A percentile compares a stretch with the other conserved stretches of the same genome.
Conservation (phyloP, 1,140 invertebrate species). For the Orussus abietinus region DNA sequence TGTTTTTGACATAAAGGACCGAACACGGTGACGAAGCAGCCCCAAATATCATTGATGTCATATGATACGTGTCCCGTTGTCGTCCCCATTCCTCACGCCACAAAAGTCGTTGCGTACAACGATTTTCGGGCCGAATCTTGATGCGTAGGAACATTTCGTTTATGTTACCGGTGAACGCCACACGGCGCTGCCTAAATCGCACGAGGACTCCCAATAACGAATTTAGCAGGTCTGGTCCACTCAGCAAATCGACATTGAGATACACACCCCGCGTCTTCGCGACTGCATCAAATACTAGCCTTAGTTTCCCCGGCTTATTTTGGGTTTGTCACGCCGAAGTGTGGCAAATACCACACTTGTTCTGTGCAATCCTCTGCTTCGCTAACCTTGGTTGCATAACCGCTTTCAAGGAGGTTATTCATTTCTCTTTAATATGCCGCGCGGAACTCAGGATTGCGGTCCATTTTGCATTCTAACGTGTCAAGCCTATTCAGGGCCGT, state of each 20-base stretch:
- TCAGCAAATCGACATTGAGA: slow-evolving; percentile 26
- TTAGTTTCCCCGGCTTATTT: slow-evolving; percentile 27
- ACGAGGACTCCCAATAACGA: slow-evolving; percentile 29
- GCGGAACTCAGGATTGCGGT: slow-evolving; percentile 3
- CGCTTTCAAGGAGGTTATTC: not conserved
- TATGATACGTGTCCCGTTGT: slow-evolving; percentile 18
- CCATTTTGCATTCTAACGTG: slow-evolving; percentile 12
- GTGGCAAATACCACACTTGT: slow-evolving; percentile 25
- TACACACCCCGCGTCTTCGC: slow-evolving; percentile 17
- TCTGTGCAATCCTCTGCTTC: not conserved
- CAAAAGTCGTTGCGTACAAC: slow-evolving; percentile 26
- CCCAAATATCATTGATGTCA: slow-evolving; percentile 38
- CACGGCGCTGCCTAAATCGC: slow-evolving; percentile 22
- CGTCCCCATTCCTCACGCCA: slow-evolving; percentile 17
- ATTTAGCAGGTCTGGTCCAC: slow-evolving; percentile 31
- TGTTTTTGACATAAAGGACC: slow-evolving; percentile 27
- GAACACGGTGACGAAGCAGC: slow-evolving; percentile 29
- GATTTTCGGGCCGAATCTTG: slow-evolving; percentile 24
- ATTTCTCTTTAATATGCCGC: not conserved
- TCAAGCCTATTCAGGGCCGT: slow-evolving; percentile 23
- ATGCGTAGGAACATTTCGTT: slow-evolving; percentile 40
- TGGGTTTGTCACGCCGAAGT: slow-evolving; percentile 27
- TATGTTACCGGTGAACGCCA: slow-evolving; percentile 32
- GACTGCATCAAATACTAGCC: slow-evolving; percentile 31
- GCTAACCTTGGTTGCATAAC: not conserved